These are phyloP conservation scores for Brachionus rubens DNA, from an alignment of 1,140 invertebrate species.

Conservation along the genomic window DNA sequence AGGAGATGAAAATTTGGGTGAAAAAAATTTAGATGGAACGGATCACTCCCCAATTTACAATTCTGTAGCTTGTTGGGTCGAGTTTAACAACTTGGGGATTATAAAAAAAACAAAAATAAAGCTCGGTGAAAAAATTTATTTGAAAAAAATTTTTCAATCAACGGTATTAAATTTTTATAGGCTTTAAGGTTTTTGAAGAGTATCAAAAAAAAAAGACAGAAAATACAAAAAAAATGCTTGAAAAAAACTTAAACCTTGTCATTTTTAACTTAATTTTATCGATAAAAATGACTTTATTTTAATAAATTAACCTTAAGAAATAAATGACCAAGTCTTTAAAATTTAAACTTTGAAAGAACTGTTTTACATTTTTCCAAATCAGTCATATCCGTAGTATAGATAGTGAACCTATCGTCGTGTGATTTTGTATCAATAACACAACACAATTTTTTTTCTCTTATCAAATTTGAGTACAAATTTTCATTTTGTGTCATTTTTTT, in stretches of 20 bases:
- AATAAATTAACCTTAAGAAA: conserved; percentile 5
- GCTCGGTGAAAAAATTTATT: too few relatives aligned
- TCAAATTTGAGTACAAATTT: neutral
- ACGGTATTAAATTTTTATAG: too few relatives aligned
- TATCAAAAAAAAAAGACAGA: neutral
- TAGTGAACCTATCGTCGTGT: neutral
- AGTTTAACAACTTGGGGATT: too few relatives aligned
- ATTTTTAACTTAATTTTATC: neutral
- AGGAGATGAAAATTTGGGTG: too few relatives aligned
- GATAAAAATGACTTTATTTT: neutral
- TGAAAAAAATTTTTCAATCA: too few relatives aligned
- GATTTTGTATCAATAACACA: neutral
- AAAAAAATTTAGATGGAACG: too few relatives aligned
- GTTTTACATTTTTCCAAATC: neutral
- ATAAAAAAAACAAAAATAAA: too few relatives aligned
- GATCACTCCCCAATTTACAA: too few relatives aligned
- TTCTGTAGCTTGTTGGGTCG: too few relatives aligned
- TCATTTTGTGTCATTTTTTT: neutral
- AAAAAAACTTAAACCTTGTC: too few relatives aligned
- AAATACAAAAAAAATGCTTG: neutral
- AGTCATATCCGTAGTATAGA: neutral
- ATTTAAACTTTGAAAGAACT: neutral
- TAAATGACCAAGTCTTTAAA: neutral
- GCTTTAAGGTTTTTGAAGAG: too few relatives aligned
- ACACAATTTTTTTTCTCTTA: neutral